Conservation (phyloP, 1,140 invertebrate genomes). For the Drosophila quadrilineata region DNA sequence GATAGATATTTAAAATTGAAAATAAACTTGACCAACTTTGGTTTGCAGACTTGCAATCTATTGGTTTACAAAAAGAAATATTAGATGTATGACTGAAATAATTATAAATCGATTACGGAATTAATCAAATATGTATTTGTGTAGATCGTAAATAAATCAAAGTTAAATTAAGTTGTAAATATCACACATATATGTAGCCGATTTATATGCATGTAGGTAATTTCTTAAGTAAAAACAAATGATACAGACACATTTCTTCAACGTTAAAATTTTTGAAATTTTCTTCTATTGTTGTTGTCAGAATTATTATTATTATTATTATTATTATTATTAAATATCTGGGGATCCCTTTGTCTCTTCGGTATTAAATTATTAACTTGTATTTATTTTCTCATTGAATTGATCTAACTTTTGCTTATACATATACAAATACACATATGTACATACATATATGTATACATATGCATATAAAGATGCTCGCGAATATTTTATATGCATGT, state of each 20-base stretch:
- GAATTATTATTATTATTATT: slow-evolving; percentile 6
- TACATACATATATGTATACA: too few relatives aligned
- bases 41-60: too few relatives aligned
- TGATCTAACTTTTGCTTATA: too few relatives aligned
- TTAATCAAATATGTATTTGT: too few relatives aligned
- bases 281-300: slow-evolving; percentile 37
- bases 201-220: slow-evolving; percentile 40
- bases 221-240: slow-evolving; percentile 51
- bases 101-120: slow-evolving; percentile 28
- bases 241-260: slow-evolving; percentile 44
- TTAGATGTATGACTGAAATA: slow-evolving; percentile 9
- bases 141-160: slow-evolving; percentile 69
- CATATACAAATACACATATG: too few relatives aligned
- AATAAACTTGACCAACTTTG: slow-evolving; percentile 23
- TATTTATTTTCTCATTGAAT: too few relatives aligned
- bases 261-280: slow-evolving; percentile 45
- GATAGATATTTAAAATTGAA: too few relatives aligned
- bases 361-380: too few relatives aligned
- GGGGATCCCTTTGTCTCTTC: slow-evolving; percentile 14
- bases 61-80: too few relatives aligned
- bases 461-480: too few relatives aligned
- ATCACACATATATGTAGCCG: slow-evolving; percentile 61
- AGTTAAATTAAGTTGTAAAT: slow-evolving; percentile 75
- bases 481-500: too few relatives aligned
- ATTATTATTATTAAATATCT: slow-evolving; percentile 15